Base-by-base conservation (phyloP, 2,888 invertebrate genomes). In the Plebejus argus region DNA sequence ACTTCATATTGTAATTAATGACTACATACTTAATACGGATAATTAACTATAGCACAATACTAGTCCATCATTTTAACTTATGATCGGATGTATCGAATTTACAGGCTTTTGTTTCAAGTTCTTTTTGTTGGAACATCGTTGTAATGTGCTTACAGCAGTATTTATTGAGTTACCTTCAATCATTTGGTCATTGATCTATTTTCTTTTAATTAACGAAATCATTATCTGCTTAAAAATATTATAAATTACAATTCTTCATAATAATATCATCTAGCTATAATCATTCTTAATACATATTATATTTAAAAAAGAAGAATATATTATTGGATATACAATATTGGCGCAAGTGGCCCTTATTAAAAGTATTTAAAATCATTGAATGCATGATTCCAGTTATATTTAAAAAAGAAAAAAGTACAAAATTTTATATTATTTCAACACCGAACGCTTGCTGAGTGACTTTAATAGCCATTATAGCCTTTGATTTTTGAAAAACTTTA, bases 1-100 rank as follows among this genome's bases (percentile, higher is more conserved):
- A 86, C 90, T 90, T 91, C 91, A 90, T 92, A 92, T 89, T 88
- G 86, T 92, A 90, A 92, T 92, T 92, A 92, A 92, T 92, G 90
- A 87, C 84, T 86, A 79, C 78, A 56, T 78, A 80, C 79, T 84
- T 88, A 88, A 87, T 89, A 88, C 85, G 84, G 86, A 88, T 88
- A 91, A 90, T 90, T 90, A 90, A 88, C 85, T 87, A 85, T 87
- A 83, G 82, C 83, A 85, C 83, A 84, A 85, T 83, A 80, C 82
- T 82, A 82, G 81, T 83, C 82, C 83, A 86, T 86, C 85, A 82
- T 83, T 82, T 81, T 80, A 82, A 84, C 81, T 82, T 83, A 85
- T 86, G 81, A 77, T 81, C 81, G 82, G 66, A 28, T 66, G 28
- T 18, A 66, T 66, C 66, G 66, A 66, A 66, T 66, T 66, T 66